phyloP scores from a whole-genome alignment of 2,888 invertebrate genomes.

The Pheosia gnoma region DNA sequence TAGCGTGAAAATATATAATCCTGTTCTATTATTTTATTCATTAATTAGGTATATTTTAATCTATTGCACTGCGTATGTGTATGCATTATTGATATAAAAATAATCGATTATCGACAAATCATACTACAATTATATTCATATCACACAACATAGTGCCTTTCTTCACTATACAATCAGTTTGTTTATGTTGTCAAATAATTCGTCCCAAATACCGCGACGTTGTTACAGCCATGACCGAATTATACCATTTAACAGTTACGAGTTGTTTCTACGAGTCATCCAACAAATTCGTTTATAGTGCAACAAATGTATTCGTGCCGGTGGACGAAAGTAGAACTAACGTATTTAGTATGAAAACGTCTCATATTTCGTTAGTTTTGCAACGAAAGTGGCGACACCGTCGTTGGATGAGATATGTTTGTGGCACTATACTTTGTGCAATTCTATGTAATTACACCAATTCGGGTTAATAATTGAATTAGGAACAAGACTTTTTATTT shows the following conservation, averaged over 20 bases:
- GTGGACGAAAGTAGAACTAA: not conserved
- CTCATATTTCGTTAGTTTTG: too few relatives aligned
- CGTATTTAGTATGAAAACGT: too few relatives aligned
- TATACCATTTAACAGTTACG: constrained; percentile 15
- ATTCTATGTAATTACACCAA: constrained; percentile 32
- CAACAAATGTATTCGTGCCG: not conserved
- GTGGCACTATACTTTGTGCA: constrained; percentile 19
- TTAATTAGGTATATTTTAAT: too few relatives aligned
- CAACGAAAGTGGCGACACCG: too few relatives aligned
- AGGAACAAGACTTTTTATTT: constrained; percentile 14
- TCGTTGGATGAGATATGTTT: too few relatives aligned
- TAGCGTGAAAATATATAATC: too few relatives aligned
- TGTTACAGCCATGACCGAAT: constrained; percentile 32
- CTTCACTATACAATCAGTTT: not conserved
- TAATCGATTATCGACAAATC: too few relatives aligned
- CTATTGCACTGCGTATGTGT: too few relatives aligned
- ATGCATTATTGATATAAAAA: too few relatives aligned
- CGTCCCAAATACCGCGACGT: constrained; percentile 16
- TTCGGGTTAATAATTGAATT: not conserved
- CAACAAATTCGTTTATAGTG: not conserved
- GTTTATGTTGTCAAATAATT: constrained; percentile 6
- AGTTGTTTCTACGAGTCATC: constrained; percentile 13
- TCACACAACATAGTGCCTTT: not conserved
- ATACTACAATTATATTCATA: not conserved
- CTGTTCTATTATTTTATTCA: too few relatives aligned